Evolutionary conservation across 1,140 invertebrate genomes (phyloP).

Genomic region (Drosophila ercepeae): DNA sequence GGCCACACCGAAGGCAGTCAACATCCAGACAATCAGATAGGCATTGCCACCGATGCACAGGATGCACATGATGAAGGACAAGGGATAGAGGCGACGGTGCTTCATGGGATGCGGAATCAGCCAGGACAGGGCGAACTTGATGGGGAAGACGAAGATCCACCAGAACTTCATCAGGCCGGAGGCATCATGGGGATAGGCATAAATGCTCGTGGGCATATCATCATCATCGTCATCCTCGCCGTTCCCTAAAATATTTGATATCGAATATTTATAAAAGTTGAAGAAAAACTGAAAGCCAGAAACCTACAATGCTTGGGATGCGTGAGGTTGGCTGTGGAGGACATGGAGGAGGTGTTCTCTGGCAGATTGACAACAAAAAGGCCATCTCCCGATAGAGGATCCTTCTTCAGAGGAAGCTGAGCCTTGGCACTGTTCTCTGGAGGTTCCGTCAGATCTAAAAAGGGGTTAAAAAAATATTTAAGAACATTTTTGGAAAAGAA

Average conservation of each 20-base stretch:
- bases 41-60: conserved; percentile 93
- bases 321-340: conserved; percentile 72
- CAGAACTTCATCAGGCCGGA: conserved; percentile 85
- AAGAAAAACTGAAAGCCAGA: not conserved
- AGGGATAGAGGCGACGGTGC: conserved; percentile 88
- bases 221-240: conserved; percentile 61
- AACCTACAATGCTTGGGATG: conserved; percentile 76
- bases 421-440: conserved; percentile 83
- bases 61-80: conserved; percentile 94
- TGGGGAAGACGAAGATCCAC: conserved; percentile 90
- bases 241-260: conserved; percentile 38
- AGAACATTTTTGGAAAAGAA: not conserved
- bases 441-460: conserved; percentile 72
- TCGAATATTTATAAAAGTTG: not conserved
- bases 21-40: conserved; percentile 96
- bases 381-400: conserved; percentile 75
- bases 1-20: conserved; percentile 92
- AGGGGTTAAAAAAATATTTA: not conserved
- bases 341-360: conserved; percentile 79
- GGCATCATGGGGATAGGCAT: conserved; percentile 52
- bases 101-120: conserved; percentile 91
- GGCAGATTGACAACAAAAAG: conserved; percentile 76
- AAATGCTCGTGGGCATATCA: conserved; percentile 56
- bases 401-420: conserved; percentile 76
- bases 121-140: conserved; percentile 87